Evolutionary conservation across 2,113 vertebrate genomes (phyloP).

Genomic region (Dipodomys merriami): DNA sequence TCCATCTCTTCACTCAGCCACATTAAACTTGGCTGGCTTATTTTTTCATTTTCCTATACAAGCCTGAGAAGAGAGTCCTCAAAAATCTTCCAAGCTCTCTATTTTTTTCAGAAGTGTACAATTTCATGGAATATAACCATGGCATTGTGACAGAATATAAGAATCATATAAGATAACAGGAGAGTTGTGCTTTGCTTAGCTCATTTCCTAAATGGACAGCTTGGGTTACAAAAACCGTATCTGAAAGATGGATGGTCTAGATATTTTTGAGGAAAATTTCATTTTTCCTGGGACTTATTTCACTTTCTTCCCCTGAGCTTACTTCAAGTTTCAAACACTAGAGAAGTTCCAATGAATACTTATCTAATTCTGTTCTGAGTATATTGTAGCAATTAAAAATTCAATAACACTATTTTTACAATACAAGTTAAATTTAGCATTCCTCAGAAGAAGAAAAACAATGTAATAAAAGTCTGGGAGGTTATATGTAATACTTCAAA

Average conservation of each 20-base stretch:
- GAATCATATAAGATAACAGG: not conserved
- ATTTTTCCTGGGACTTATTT: not conserved
- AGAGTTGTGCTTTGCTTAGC: not conserved
- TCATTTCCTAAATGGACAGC: not conserved
- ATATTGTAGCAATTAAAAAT: not conserved
- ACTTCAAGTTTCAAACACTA: not conserved
- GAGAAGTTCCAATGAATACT: not conserved
- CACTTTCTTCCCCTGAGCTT: not conserved
- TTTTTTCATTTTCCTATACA: not conserved
- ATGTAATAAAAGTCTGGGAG: not conserved
- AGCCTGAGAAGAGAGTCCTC: not conserved
- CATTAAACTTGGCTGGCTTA: not conserved
- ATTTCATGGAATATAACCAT: not conserved
- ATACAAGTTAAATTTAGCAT: not conserved
- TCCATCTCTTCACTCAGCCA: not conserved
- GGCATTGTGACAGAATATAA: not conserved
- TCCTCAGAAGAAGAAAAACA: not conserved
- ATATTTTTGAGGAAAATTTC: constrained; percentile 5
- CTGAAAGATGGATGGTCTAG: not conserved
- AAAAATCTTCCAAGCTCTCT: not conserved
- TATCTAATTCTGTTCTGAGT: not conserved
- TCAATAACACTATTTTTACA: not conserved
- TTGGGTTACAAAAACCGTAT: not conserved
- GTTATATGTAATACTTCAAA: not conserved
- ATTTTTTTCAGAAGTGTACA: not conserved